phyloP scores from a whole-genome alignment of 2,888 invertebrate species.

The Trachelus iudaicus region DNA sequence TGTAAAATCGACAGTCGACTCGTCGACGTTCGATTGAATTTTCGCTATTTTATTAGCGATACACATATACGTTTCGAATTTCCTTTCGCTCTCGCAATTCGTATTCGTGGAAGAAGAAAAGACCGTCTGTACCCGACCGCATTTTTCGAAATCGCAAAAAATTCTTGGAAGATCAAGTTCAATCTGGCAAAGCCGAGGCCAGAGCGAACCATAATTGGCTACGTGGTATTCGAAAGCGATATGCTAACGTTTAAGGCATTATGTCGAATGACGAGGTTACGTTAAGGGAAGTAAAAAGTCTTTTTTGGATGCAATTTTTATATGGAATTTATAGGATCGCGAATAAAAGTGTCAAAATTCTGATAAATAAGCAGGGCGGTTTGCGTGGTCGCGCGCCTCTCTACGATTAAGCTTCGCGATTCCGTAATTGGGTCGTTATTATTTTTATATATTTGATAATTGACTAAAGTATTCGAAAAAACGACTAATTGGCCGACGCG shows the following conservation, averaged over 20 bases:
- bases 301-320: constrained; percentile 28
- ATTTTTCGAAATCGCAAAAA: background rate
- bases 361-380: constrained; percentile 20
- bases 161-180: background rate
- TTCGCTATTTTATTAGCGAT: background rate
- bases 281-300: constrained; percentile 7
- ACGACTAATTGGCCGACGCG: background rate
- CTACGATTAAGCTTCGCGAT: constrained; percentile 18
- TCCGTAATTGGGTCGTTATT: background rate
- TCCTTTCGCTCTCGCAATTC: background rate
- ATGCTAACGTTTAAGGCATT: constrained; percentile 54
- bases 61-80: background rate
- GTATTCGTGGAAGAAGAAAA: background rate
- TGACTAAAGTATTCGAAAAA: background rate
- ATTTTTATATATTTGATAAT: background rate
- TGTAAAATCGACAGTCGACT: background rate
- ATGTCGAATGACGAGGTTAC: constrained; percentile 18
- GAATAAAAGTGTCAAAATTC: constrained; percentile 27
- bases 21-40: background rate
- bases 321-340: constrained; percentile 18
- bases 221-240: constrained; percentile 63
- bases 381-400: constrained; percentile 25
- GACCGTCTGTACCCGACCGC: background rate
- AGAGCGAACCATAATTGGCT: constrained; percentile 53
- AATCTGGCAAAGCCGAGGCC: constrained; percentile 19